Evolutionary conservation across 2,797 vertebrate genomes (phyloP).

Genomic region (Triplophysa bombifrons): DNA sequence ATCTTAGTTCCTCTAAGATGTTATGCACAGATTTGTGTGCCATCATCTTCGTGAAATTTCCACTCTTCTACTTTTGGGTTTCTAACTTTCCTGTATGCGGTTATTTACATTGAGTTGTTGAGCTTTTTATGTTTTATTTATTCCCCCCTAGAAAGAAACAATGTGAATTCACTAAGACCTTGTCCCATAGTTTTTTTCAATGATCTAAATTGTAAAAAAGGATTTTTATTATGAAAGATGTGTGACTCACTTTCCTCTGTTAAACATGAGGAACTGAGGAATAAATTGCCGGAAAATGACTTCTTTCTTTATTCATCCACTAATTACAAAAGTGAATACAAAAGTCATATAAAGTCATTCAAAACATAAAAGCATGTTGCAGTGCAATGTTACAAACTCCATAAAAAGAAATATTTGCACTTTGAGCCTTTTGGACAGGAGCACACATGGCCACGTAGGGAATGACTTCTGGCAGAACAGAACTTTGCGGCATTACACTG

Average conservation of each 20-base stretch:
- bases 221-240: slow-evolving; percentile 58
- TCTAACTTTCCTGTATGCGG: neutral
- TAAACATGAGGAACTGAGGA: slow-evolving; percentile 29
- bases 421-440: slow-evolving; percentile 68
- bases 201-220: slow-evolving; percentile 51
- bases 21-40: neutral
- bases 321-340: neutral
- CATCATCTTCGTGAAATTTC: neutral
- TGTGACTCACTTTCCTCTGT: slow-evolving; percentile 31
- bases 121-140: neutral
- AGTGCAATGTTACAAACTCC: slow-evolving; percentile 45
- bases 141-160: slow-evolving; percentile 9
- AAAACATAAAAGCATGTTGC: neutral
- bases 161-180: slow-evolving; percentile 24
- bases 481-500: slow-evolving; percentile 73
- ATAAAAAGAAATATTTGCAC: slow-evolving; percentile 71
- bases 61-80: neutral
- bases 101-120: neutral
- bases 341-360: neutral
- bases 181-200: slow-evolving; percentile 22
- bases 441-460: slow-evolving; percentile 69
- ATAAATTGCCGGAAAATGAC: slow-evolving; percentile 37
- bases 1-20: neutral
- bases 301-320: neutral
- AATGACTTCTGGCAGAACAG: slow-evolving; percentile 60